A percentile compares a stretch with the other conserved stretches of the same genome.
Conservation (phyloP, 2,888 invertebrate species). For the Latrodectus hesperus region DNA sequence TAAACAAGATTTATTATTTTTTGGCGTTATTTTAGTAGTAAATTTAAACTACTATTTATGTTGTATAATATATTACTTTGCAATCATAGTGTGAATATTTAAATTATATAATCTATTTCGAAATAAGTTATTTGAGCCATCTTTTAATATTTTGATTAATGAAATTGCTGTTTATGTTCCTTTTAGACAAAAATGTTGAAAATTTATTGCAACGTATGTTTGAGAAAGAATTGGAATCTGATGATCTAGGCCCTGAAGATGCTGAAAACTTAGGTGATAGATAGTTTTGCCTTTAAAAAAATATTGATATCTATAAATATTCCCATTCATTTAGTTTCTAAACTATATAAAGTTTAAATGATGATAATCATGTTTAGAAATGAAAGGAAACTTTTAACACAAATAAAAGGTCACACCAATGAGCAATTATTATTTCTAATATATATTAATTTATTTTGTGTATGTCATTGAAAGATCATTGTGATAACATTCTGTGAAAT, state of each 20-base stretch:
- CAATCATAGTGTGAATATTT: neutral
- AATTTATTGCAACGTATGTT: conserved; percentile 76
- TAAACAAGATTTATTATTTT: neutral
- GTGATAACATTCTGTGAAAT: no score
- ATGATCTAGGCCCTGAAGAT: conserved; percentile 72
- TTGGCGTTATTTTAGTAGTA: neutral
- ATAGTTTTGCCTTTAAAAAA: no score
- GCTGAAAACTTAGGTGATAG: conserved; percentile 45
- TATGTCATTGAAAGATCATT: no score
- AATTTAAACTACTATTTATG: neutral
- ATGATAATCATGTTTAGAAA: no score
- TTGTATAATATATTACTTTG: neutral
- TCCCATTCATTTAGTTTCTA: no score
- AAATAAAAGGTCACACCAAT: no score
- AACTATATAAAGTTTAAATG: no score
- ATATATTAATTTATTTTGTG: no score
- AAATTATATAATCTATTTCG: neutral
- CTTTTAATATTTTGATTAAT: neutral
- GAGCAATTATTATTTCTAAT: no score
- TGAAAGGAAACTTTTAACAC: no score
- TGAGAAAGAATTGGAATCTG: conserved; percentile 75
- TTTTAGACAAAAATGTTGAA: conserved; percentile 75
- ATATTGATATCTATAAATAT: no score
- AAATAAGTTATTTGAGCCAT: neutral
- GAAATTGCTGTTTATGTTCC: neutral